A percentile compares a stretch with the other conserved stretches of the same genome.
These are phyloP conservation scores for Hiodon alosoides DNA, from an alignment of 2,113 vertebrate species.

Conservation along the genomic window DNA sequence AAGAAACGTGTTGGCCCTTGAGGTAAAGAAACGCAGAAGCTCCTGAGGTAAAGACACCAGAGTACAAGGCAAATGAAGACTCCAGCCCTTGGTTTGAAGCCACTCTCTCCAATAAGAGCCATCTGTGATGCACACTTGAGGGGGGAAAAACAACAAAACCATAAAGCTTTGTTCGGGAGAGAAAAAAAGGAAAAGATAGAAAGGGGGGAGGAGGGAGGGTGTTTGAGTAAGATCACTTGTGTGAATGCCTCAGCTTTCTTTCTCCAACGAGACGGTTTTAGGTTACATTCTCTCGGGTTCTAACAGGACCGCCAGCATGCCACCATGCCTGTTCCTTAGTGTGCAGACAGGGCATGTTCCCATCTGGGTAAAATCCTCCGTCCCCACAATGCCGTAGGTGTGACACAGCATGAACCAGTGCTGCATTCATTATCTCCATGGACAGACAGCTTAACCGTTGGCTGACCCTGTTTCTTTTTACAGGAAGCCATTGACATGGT, in stretches of 20 bases:
- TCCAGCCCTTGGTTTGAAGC: neutral
- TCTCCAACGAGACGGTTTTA: slow-evolving; percentile 26
- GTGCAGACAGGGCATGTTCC: slow-evolving; percentile 10
- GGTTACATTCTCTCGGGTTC: slow-evolving; percentile 27
- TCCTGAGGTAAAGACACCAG: no score
- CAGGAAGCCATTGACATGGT: slow-evolving; percentile 28
- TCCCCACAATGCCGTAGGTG: slow-evolving; percentile 12
- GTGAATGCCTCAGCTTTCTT: slow-evolving; percentile 23
- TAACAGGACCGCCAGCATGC: slow-evolving; percentile 8
- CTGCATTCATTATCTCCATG: slow-evolving; percentile 29
- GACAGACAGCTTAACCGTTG: slow-evolving; percentile 54
- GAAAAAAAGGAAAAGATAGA: neutral
- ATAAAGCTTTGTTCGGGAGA: slow-evolving; percentile 18
- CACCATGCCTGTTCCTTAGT: slow-evolving; percentile 13
- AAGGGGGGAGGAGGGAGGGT: slow-evolving; percentile 12
- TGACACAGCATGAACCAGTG: neutral
- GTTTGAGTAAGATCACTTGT: neutral
- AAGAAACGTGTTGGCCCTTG: no score
- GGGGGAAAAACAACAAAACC: slow-evolving; percentile 10
- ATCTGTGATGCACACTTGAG: slow-evolving; percentile 21
- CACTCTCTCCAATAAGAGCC: slow-evolving; percentile 12
- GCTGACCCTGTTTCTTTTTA: slow-evolving; percentile 51
- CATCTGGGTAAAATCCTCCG: slow-evolving; percentile 3
- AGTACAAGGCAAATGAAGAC: neutral
- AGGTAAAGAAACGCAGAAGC: no score